These are phyloP conservation scores for Apteryx owenii DNA, from an alignment of 2,113 vertebrate genomes.

Conservation along the genomic window DNA sequence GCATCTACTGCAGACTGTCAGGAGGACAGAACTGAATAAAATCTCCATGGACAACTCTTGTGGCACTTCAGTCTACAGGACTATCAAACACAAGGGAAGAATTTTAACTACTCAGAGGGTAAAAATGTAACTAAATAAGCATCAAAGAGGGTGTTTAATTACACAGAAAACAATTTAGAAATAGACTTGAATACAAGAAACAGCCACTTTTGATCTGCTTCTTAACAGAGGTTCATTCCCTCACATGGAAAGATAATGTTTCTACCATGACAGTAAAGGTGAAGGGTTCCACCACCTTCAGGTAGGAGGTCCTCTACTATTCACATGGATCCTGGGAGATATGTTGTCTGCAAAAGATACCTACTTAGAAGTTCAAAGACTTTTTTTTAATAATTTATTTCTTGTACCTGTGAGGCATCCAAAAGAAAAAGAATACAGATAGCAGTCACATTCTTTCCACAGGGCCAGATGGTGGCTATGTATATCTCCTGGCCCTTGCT, in stretches of 20 bases:
- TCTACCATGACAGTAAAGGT: background rate
- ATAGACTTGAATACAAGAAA: background rate
- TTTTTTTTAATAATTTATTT: background rate
- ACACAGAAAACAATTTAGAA: background rate
- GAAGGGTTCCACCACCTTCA: background rate
- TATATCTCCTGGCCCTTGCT: background rate
- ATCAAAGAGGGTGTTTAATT: background rate
- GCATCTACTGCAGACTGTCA: background rate
- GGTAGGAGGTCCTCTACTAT: background rate
- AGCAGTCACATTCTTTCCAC: background rate
- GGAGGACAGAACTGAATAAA: background rate
- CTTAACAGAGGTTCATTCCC: background rate
- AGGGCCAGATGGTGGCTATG: background rate
- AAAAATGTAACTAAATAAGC: background rate
- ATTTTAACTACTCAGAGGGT: background rate
- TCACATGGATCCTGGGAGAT: background rate
- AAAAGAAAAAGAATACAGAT: background rate
- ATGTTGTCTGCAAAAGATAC: fast-evolving
- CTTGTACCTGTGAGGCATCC: background rate
- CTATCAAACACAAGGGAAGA: background rate
- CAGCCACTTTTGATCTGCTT: background rate
- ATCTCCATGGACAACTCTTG: background rate
- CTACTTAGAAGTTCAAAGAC: background rate
- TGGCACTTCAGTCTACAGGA: background rate
- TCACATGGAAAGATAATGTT: background rate